Percentiles rank a stretch among this genome's conserved stretches.
Evolutionary conservation across 2,797 vertebrate genomes (phyloP).

Genomic region (Uromys caudimaculatus): DNA sequence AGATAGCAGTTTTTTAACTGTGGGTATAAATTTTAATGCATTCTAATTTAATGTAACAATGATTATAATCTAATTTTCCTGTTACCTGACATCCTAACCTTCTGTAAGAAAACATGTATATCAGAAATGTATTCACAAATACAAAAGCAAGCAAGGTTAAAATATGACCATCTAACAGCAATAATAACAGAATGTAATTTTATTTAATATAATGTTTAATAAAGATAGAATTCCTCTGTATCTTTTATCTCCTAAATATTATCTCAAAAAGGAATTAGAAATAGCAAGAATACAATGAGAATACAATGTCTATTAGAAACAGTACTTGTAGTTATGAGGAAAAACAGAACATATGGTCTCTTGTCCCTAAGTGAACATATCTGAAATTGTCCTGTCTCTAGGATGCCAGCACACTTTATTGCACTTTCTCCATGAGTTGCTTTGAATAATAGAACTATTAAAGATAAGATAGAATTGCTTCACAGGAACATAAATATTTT

Average conservation of each 20-base stretch:
- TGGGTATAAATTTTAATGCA: conserved; percentile 27
- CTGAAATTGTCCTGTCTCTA: not conserved
- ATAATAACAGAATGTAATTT: not conserved
- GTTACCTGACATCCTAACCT: conserved; percentile 7
- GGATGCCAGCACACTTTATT: not conserved
- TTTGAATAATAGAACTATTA: not conserved
- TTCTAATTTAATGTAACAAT: conserved; percentile 45
- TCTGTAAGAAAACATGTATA: not conserved
- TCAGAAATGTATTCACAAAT: conserved; percentile 43
- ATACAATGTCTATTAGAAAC: not conserved
- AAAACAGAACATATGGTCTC: not conserved
- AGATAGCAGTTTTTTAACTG: conserved; percentile 55
- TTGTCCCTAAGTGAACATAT: not conserved
- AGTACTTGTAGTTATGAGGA: not conserved
- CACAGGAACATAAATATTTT: not conserved
- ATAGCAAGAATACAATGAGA: too few species aligned
- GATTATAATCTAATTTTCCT: conserved; percentile 53
- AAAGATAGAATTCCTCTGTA: not conserved
- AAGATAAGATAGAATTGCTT: not conserved
- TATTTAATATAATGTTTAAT: not conserved
- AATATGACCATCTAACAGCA: not conserved
- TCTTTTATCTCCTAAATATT: not conserved
- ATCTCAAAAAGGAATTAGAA: conserved; percentile 56
- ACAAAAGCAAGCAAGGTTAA: conserved; percentile 37
- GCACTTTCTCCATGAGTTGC: not conserved